Conservation (phyloP, 1,140 invertebrate genomes). For the Acromyrmex echinatior region DNA sequence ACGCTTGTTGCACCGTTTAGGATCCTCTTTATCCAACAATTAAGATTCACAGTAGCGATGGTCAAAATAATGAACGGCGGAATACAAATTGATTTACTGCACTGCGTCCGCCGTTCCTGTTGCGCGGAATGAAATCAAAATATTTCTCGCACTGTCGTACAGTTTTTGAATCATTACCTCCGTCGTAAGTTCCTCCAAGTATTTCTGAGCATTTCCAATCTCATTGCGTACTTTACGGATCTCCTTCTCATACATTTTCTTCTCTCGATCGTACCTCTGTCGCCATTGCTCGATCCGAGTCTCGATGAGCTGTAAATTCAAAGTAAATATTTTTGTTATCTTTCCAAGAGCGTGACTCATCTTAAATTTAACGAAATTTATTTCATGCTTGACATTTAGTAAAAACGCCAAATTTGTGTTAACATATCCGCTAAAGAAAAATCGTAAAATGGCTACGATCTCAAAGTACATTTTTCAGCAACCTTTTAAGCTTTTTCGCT, state of each 20-base stretch:
- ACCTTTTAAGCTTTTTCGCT: not conserved
- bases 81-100: constrained; percentile 31
- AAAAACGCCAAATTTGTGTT: not conserved
- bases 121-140: constrained; percentile 45
- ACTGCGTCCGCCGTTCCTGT: not conserved
- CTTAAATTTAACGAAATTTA: constrained; percentile 24
- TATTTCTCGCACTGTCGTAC: constrained; percentile 12
- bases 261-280: constrained; percentile 77
- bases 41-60: constrained; percentile 14
- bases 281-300: constrained; percentile 78
- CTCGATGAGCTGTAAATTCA: constrained; percentile 75
- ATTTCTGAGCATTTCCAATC: constrained; percentile 77
- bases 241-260: constrained; percentile 77
- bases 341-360: not conserved
- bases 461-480: constrained; percentile 19
- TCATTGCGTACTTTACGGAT: constrained; percentile 79
- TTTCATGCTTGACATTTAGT: not conserved
- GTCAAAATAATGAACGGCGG: constrained; percentile 4
- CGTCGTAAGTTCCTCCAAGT: constrained; percentile 77
- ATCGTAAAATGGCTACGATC: not conserved
- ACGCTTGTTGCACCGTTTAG: not conserved
- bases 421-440: not conserved
- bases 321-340: constrained; percentile 58
- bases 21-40: constrained; percentile 42
- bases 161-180: constrained; percentile 76